A percentile compares a stretch with the other conserved stretches of the same genome.
Evolutionary conservation across 2,113 vertebrate species (phyloP).

Genomic region (Hoplias malabaricus): DNA sequence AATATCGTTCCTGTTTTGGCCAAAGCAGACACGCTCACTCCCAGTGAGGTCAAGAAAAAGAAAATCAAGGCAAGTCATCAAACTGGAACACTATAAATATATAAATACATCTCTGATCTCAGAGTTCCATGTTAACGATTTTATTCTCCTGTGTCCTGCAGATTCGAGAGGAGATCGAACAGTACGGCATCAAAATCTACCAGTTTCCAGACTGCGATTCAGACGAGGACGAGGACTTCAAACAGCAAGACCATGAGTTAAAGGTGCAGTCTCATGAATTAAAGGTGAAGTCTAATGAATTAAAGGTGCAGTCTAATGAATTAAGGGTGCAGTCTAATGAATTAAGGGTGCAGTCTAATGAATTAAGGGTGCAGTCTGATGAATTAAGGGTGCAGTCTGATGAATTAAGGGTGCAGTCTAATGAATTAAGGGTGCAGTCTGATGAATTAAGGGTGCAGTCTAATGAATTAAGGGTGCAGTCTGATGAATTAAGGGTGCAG

Average conservation of each 20-base stretch:
- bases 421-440: no score
- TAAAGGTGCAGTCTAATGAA: no score
- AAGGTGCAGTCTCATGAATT: conserved; percentile 85
- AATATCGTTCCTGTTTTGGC: conserved; percentile 95
- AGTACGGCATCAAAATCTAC: conserved; percentile 92
- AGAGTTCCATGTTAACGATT: not conserved
- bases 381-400: no score
- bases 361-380: no score
- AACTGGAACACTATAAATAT: not conserved
- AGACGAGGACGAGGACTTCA: conserved; percentile 96
- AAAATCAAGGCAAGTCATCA: conserved; percentile 83
- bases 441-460: no score
- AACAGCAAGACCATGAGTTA: conserved; percentile 90
- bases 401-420: no score
- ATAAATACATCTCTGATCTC: no score
- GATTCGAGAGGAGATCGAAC: conserved; percentile 94
- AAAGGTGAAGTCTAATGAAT: no score
- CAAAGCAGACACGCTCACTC: conserved; percentile 94
- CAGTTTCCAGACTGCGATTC: conserved; percentile 97
- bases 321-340: no score
- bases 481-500: no score
- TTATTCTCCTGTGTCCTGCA: conserved; percentile 57
- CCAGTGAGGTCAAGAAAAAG: conserved; percentile 87
- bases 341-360: no score
- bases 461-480: no score